A percentile compares a stretch with the other conserved stretches of the same genome.
Evolutionary conservation across 64 coral and sea anemone genomes (phyloP).

Genomic region (Dendronephthya gigantea): DNA sequence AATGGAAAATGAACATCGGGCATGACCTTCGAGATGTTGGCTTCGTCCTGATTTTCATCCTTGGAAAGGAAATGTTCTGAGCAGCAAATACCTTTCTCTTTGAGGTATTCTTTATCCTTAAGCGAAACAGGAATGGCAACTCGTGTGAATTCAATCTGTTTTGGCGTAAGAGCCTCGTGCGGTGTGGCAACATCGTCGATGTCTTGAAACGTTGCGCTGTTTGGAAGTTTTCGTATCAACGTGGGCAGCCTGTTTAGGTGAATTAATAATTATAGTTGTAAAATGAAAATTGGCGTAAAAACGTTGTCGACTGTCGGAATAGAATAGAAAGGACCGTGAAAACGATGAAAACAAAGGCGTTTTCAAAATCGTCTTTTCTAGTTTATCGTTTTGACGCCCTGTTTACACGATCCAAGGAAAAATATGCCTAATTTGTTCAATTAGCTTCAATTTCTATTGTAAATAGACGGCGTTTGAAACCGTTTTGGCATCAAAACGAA

Average conservation of each 20-base stretch:
- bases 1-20: not conserved
- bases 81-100: constrained; percentile 1
- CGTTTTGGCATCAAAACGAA: no score
- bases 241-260: not conserved
- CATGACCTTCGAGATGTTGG: not conserved
- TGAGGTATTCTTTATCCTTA: not conserved
- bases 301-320: no score
- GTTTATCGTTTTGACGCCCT: no score
- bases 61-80: not conserved
- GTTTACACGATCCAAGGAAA: no score
- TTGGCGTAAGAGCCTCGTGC: not conserved
- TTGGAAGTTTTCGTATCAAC: not conserved
- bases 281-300: no score
- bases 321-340: no score
- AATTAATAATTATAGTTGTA: no score
- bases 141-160: not conserved
- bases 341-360: no score
- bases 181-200: not conserved
- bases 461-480: no score
- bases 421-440: no score
- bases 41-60: not conserved
- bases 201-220: not conserved
- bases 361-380: no score
- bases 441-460: no score
- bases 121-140: not conserved